Base-by-base conservation (phyloP, 1,140 invertebrate species). In the Cyclargus thomasi region DNA sequence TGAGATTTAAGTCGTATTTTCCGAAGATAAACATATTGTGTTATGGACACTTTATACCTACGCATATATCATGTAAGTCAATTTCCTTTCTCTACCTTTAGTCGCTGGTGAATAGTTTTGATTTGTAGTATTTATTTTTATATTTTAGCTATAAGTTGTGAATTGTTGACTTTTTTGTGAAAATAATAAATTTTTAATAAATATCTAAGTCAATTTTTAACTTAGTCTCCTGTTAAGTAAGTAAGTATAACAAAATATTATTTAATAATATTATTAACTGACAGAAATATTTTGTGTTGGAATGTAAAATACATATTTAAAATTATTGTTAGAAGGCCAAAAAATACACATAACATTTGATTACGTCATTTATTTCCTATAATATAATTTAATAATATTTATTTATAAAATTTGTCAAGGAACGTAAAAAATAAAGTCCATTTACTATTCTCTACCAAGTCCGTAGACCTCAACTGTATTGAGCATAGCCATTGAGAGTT, bases 341-440 rank as follows among this genome's bases (percentile, higher is more conserved):
- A 53, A 23, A 7, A 55, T 29, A 22, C 47, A 53, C 39, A 16
- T 11, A 65, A 14, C 10, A 21, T 65, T 65, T 22, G 21, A 55
- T 71, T 64, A 66, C 65, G 55, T 72, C 65, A 69, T 72, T 72
- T 69, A 71, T 69, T 72, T 63, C 20, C 55, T 62, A 47, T n/a
- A 55, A 62, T 20, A 59, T 66, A 59, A 59, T 66, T 59, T 65
- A 64, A 64, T 64, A 66, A 66, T 66, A 57, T 53, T 55, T 66
- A 66, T 17, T 55, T 63, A 71, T 71, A 71, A 68, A 65, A 71
- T 71, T 68, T 57, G 53, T 72, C 62, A 63, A 36, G 18, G 21
- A 67, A 68, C 64, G 69, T 65, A 47, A 47, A 47, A 57, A 59
- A 59, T 59, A 59, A 59, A 21, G 1, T 16, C 10, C 39, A 47